phyloP scores from a whole-genome alignment of 2,888 invertebrate genomes.

The Synergus laeviventris region DNA sequence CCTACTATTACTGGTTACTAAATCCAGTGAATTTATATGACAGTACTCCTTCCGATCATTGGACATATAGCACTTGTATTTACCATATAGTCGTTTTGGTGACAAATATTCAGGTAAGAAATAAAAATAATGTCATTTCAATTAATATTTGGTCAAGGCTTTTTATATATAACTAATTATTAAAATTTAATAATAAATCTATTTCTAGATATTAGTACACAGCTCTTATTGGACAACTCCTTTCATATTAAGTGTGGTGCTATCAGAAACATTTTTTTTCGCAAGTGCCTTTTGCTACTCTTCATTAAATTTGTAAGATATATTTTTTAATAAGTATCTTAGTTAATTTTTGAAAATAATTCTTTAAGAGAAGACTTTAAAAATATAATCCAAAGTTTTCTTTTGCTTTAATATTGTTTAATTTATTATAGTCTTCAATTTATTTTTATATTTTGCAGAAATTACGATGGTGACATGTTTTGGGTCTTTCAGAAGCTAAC shows the following conservation, averaged over 20 bases:
- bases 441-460: constrained; percentile 63
- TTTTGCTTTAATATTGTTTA: background rate
- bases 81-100: constrained; percentile 67
- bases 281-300: constrained; percentile 79
- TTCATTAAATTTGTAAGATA: constrained; percentile 79
- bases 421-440: background rate
- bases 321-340: background rate
- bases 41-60: constrained; percentile 78
- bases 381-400: background rate
- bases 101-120: constrained; percentile 66
- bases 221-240: constrained; percentile 80
- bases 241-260: constrained; percentile 78
- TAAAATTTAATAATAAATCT: constrained; percentile 5
- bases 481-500: constrained; percentile 81
- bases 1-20: constrained; percentile 74
- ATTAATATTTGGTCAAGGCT: constrained; percentile 23
- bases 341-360: constrained; percentile 2
- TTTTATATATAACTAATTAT: background rate
- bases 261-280: constrained; percentile 80
- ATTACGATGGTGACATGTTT: constrained; percentile 78
- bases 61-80: constrained; percentile 72
- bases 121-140: constrained; percentile 6
- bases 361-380: no score
- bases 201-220: constrained; percentile 70
- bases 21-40: constrained; percentile 78